Conservation (phyloP, 2,797 vertebrate genomes). For the Acanthurus tractus region DNA sequence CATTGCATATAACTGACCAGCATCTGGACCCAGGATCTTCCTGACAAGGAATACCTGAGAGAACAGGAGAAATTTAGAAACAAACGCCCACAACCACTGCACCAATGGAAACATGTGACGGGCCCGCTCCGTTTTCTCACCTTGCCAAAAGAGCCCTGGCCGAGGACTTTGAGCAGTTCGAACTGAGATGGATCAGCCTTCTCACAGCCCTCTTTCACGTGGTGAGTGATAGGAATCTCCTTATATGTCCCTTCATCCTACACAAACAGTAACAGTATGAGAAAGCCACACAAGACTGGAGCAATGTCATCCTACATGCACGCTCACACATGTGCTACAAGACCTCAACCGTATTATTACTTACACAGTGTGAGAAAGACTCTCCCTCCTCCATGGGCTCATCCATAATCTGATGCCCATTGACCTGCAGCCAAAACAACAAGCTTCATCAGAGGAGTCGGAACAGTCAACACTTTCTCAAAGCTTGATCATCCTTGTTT, state of each 20-base stretch:
- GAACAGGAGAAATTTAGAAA: constrained; percentile 6
- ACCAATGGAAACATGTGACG: not conserved
- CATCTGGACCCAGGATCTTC: constrained; percentile 95
- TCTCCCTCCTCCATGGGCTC: constrained; percentile 98
- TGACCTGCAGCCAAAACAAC: constrained; percentile 86
- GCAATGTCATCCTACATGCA: constrained; percentile 2
- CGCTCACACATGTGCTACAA: not conserved
- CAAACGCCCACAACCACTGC: not conserved
- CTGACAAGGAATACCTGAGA: constrained; percentile 96
- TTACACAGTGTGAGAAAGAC: constrained; percentile 92
- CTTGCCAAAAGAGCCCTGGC: constrained; percentile 98
- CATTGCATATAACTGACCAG: constrained; percentile 98
- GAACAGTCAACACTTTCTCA: constrained; percentile 56
- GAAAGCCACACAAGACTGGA: not conserved
- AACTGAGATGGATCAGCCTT: constrained; percentile 97
- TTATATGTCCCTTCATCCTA: constrained; percentile 94
- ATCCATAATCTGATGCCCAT: constrained; percentile 95
- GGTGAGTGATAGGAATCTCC: constrained; percentile 97
- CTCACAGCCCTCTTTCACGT: constrained; percentile 98
- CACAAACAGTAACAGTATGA: constrained; percentile 47
- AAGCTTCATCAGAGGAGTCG: constrained; percentile 52
- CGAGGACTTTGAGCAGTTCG: constrained; percentile 97
- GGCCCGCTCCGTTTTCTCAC: constrained; percentile 78
- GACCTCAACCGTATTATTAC: constrained; percentile 70
- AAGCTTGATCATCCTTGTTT: constrained; percentile 60